These are phyloP conservation scores for Sanderia malayensis DNA, from an alignment of 30 jellyfish, hydroid and myxozoan species.

Conservation along the genomic window DNA sequence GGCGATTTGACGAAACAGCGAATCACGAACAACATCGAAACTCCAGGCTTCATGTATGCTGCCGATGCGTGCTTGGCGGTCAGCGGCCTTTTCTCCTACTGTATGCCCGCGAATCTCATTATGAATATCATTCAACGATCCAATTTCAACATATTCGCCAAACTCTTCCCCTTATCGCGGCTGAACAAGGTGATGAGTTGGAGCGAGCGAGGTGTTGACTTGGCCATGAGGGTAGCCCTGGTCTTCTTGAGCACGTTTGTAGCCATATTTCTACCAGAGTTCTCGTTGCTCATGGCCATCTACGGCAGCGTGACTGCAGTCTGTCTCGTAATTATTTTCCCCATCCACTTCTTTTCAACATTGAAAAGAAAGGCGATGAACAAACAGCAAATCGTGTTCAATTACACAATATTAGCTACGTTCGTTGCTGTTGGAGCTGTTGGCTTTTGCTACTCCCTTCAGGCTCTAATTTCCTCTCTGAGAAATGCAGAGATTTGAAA, in stretches of 20 bases:
- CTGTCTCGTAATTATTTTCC: slow-evolving; percentile 49
- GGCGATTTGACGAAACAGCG: slow-evolving; percentile 72
- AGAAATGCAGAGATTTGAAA: slow-evolving; percentile 14
- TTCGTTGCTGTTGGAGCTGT: slow-evolving; percentile 27
- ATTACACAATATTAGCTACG: slow-evolving; percentile 16
- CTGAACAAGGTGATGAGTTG: slow-evolving; percentile 50
- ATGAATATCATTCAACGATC: slow-evolving; percentile 64
- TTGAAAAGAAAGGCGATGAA: slow-evolving; percentile 16
- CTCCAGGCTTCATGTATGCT: slow-evolving; percentile 12
- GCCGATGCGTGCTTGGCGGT: slow-evolving; percentile 65
- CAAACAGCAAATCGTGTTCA: not conserved
- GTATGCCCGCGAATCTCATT: slow-evolving; percentile 80
- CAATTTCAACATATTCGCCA: slow-evolving; percentile 39
- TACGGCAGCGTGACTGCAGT: slow-evolving; percentile 87
- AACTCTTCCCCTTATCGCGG: slow-evolving; percentile 46
- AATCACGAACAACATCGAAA: slow-evolving; percentile 49
- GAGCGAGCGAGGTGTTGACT: slow-evolving; percentile 65
- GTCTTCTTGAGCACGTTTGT: slow-evolving; percentile 44
- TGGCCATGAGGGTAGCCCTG: slow-evolving; percentile 54
- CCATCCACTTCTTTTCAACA: slow-evolving; percentile 45
- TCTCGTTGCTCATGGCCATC: slow-evolving; percentile 82
- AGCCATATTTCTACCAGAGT: slow-evolving; percentile 76
- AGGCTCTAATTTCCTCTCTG: slow-evolving; percentile 40
- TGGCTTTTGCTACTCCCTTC: slow-evolving; percentile 38
- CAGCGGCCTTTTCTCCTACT: slow-evolving; percentile 68